A percentile compares a stretch with the other conserved stretches of the same genome.
Conservation (phyloP, 1,140 invertebrate species). For the Acromyrmex charruanus region DNA sequence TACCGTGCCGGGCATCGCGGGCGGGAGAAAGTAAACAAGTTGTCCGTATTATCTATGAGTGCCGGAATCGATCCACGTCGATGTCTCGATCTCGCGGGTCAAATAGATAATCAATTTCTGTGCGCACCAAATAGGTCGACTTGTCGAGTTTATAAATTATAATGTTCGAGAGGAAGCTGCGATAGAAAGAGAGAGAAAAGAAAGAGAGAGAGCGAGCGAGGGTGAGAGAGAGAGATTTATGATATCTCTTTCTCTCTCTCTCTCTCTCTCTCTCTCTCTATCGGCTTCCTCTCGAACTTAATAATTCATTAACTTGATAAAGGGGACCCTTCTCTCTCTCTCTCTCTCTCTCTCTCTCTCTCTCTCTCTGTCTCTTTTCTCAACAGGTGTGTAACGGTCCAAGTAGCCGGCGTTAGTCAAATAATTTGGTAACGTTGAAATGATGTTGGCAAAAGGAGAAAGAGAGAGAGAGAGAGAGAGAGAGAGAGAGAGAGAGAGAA, state of each 20-base stretch:
- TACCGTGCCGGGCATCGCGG: neutral
- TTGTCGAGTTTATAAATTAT: constrained; percentile 72
- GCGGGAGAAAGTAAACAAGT: constrained; percentile 62
- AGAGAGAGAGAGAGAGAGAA: neutral
- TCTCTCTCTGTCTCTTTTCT: too few species aligned
- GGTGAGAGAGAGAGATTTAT: neutral
- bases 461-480: neutral
- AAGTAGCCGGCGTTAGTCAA: constrained; percentile 1
- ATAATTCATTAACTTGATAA: too few species aligned
- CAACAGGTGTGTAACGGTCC: constrained; percentile 62
- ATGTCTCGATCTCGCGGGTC: constrained; percentile 68
- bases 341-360: too few species aligned
- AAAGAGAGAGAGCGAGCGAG: neutral
- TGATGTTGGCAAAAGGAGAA: constrained; percentile 12
- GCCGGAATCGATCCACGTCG: constrained; percentile 67
- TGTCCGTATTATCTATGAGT: constrained; percentile 61
- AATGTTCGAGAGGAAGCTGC: constrained; percentile 56
- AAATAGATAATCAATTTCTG: constrained; percentile 74
- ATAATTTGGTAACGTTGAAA: constrained; percentile 57
- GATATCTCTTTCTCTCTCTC: too few species aligned
- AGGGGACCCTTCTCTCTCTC: too few species aligned
- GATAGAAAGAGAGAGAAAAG: neutral
- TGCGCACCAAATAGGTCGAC: constrained; percentile 69
- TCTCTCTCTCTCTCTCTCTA: too few species aligned
- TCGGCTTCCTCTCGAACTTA: too few species aligned